A percentile compares a stretch with the other conserved stretches of the same genome.
Evolutionary conservation across 2,797 vertebrate genomes (phyloP).

Genomic region (Melanotaenia pygmaea): DNA sequence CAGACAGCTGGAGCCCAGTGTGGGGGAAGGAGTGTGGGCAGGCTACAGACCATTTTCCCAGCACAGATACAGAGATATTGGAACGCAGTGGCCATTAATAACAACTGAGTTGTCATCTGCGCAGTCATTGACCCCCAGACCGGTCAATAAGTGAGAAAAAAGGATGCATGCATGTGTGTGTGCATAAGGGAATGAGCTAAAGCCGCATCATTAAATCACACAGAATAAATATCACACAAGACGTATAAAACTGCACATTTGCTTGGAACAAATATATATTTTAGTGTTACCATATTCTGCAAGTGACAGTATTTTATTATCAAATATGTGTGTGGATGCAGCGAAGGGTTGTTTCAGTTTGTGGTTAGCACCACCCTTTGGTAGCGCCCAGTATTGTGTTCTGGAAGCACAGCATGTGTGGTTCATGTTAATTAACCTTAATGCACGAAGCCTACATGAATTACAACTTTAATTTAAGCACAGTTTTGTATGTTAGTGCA

Average conservation of each 20-base stretch:
- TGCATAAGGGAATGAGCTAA: slow-evolving; percentile 34
- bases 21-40: slow-evolving; percentile 65
- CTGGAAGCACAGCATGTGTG: slow-evolving; percentile 27
- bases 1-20: slow-evolving; percentile 80
- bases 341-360: slow-evolving; percentile 57
- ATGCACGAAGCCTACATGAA: slow-evolving; percentile 27
- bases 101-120: slow-evolving; percentile 79
- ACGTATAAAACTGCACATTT: slow-evolving; percentile 15
- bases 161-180: slow-evolving; percentile 33
- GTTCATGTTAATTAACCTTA: slow-evolving; percentile 57
- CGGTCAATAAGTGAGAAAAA: slow-evolving; percentile 70
- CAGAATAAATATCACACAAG: slow-evolving; percentile 16
- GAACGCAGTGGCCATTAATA: slow-evolving; percentile 79
- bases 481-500: slow-evolving; percentile 29
- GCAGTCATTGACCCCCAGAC: slow-evolving; percentile 77
- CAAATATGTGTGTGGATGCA: slow-evolving; percentile 13
- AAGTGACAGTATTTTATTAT: slow-evolving; percentile 17
- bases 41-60: slow-evolving; percentile 77
- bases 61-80: slow-evolving; percentile 77
- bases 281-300: slow-evolving; percentile 16
- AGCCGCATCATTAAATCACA: slow-evolving; percentile 29
- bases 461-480: slow-evolving; percentile 37
- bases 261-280: slow-evolving; percentile 14
- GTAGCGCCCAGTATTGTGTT: slow-evolving; percentile 59
- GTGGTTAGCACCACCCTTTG: slow-evolving; percentile 79